These are phyloP conservation scores for Tapera naevia DNA, from an alignment of 2,797 vertebrate species.

Conservation along the genomic window DNA sequence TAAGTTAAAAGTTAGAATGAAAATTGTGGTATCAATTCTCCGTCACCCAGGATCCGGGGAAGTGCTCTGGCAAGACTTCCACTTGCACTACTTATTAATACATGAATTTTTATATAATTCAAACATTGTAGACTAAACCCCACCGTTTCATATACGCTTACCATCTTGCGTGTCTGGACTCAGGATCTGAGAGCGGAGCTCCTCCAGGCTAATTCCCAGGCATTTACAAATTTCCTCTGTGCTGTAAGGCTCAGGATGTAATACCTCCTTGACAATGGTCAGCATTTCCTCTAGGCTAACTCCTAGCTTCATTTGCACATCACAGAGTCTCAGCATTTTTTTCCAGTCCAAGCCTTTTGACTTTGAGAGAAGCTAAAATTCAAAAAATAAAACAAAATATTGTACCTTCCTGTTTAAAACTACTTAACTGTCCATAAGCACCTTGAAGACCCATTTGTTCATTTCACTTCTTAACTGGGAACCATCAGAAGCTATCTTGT, in stretches of 20 bases:
- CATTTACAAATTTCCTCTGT: conserved; percentile 87
- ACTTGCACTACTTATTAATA: background rate
- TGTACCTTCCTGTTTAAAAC: conserved; percentile 6
- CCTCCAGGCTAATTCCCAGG: conserved; percentile 84
- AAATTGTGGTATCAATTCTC: background rate
- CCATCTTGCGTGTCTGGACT: conserved; percentile 88
- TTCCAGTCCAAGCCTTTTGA: conserved; percentile 81
- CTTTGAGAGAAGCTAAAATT: conserved; percentile 87
- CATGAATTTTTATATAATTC: background rate
- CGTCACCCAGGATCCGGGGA: background rate
- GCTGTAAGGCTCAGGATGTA: conserved; percentile 91
- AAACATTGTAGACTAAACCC: background rate
- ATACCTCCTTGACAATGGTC: conserved; percentile 82
- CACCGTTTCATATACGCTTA: conserved; percentile 70
- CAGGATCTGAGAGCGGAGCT: conserved; percentile 83
- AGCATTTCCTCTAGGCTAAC: conserved; percentile 89
- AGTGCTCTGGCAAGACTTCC: background rate
- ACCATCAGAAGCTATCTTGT: background rate
- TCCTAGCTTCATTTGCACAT: conserved; percentile 84
- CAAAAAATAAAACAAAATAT: background rate
- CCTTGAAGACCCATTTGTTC: background rate
- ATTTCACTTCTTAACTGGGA: background rate
- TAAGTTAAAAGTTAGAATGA: background rate
- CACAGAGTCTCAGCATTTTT: conserved; percentile 80
- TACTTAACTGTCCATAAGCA: background rate